These are phyloP conservation scores for Ctenodactylus gundi DNA, from an alignment of 2,113 vertebrate species.

Conservation along the genomic window DNA sequence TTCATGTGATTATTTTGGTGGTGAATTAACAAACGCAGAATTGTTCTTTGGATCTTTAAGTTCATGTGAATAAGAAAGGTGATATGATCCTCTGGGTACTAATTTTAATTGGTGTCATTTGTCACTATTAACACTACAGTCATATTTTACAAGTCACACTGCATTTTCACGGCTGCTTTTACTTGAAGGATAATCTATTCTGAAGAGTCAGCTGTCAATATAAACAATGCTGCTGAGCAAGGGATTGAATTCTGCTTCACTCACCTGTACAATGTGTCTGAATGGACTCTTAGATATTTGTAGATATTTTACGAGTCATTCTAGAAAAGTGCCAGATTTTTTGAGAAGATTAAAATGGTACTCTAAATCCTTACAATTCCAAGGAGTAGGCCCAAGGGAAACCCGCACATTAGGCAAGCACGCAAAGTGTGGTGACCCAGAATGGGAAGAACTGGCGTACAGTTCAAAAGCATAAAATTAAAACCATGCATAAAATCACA, in stretches of 20 bases:
- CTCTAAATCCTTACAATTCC: neutral
- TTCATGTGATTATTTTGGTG: neutral
- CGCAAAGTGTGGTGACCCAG: neutral
- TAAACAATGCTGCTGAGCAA: neutral
- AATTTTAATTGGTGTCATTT: neutral
- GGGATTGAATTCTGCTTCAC: neutral
- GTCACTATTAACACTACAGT: neutral
- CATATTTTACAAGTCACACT: neutral
- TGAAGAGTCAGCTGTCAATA: neutral
- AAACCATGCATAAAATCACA: neutral
- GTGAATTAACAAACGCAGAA: slow-evolving; percentile 20
- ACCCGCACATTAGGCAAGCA: neutral
- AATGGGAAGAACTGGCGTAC: rapidly evolving
- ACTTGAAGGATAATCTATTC: neutral
- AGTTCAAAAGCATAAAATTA: neutral
- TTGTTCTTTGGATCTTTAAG: neutral
- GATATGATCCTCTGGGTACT: neutral
- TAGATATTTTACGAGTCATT: neutral
- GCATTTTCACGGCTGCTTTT: neutral
- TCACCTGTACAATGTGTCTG: neutral
- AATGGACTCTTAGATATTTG: neutral
- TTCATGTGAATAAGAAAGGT: neutral
- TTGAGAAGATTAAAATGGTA: neutral
- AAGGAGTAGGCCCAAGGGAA: slow-evolving; percentile 15
- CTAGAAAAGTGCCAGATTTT: slow-evolving; percentile 2